These are phyloP conservation scores for Piprites chloris DNA, from an alignment of 2,113 vertebrate species.

Conservation along the genomic window DNA sequence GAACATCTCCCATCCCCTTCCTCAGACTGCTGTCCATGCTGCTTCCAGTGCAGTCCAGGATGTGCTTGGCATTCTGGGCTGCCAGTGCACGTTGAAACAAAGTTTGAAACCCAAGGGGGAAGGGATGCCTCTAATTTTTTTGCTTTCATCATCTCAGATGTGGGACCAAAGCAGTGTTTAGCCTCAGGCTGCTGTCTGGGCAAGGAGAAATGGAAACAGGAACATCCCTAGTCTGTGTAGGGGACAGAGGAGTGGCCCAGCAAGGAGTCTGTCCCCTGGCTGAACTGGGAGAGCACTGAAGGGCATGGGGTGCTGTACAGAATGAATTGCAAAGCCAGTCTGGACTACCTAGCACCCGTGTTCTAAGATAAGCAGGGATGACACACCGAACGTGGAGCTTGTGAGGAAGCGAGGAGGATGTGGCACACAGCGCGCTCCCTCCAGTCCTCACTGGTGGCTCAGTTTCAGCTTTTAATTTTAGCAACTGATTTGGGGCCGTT, in stretches of 20 bases:
- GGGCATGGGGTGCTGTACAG: background rate
- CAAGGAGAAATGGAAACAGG: background rate
- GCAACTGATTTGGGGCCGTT: slow-evolving; percentile 3
- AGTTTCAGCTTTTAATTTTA: slow-evolving; percentile 61
- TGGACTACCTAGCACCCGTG: background rate
- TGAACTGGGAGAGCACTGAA: background rate
- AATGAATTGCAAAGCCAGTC: background rate
- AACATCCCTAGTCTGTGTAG: background rate
- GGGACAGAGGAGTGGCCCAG: background rate
- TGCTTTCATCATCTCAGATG: background rate
- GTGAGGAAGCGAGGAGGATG: slow-evolving; percentile 56
- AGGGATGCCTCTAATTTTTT: background rate
- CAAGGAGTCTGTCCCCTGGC: background rate
- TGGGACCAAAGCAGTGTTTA: accelerated
- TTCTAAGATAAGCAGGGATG: slow-evolving; percentile 40
- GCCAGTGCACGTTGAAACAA: background rate
- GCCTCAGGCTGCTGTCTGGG: background rate
- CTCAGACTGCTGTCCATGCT: accelerated
- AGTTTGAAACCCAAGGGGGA: background rate
- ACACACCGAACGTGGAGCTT: slow-evolving; percentile 28
- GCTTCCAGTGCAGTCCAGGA: background rate
- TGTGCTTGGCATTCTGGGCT: background rate
- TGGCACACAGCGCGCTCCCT: slow-evolving; percentile 25
- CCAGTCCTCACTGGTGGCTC: slow-evolving; percentile 17
- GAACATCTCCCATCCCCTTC: background rate